Evolutionary conservation across 2,797 vertebrate species (phyloP).

Genomic region (Dermochelys coriacea): DNA sequence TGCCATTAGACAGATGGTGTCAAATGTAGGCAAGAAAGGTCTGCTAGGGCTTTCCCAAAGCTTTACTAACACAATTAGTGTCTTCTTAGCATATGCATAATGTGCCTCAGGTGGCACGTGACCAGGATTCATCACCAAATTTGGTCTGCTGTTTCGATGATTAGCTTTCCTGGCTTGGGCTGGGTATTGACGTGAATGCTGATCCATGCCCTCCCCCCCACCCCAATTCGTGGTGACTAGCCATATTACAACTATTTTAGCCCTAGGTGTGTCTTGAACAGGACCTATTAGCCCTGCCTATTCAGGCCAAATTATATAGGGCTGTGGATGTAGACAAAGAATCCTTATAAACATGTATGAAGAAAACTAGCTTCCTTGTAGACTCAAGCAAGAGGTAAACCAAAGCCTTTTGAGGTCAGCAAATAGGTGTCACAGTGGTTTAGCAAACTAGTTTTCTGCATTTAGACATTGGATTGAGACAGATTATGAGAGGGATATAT

Average conservation of each 20-base stretch:
- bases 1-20: background rate
- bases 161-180: too few species aligned
- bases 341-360: background rate
- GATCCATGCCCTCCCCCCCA: background rate
- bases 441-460: background rate
- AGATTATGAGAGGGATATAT: background rate
- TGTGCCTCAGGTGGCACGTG: too few species aligned
- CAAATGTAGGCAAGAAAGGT: background rate
- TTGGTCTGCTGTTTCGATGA: too few species aligned
- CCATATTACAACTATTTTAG: background rate
- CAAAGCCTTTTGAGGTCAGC: background rate
- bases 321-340: background rate
- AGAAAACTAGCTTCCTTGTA: background rate
- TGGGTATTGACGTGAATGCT: background rate
- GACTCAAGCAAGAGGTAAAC: background rate
- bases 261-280: background rate
- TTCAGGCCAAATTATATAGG: rapidly evolving
- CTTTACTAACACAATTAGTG: rapidly evolving
- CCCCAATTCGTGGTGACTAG: background rate
- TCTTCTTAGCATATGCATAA: too few species aligned
- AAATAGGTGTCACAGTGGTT: background rate
- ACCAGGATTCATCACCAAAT: too few species aligned
- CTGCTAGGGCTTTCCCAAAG: background rate
- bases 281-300: background rate
- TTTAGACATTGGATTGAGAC: background rate